Evolutionary conservation across 2,113 vertebrate species (phyloP).

Genomic region (Festucalex cinctus): DNA sequence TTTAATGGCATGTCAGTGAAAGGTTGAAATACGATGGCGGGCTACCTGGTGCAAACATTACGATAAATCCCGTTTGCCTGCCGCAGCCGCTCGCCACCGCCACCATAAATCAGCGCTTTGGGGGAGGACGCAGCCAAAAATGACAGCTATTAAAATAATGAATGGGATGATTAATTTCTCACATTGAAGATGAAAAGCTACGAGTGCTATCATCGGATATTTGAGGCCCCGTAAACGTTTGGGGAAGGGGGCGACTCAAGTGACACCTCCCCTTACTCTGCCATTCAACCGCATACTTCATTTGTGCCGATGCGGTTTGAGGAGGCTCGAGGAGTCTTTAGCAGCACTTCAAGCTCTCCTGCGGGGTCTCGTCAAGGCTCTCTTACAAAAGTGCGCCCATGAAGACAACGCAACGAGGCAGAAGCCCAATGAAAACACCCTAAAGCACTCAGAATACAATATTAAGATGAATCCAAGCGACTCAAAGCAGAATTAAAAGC

Average conservation of each 20-base stretch:
- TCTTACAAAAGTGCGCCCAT: neutral
- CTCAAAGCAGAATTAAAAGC: neutral
- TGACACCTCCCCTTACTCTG: too few relatives aligned
- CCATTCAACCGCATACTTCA: too few relatives aligned
- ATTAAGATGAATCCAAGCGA: too few relatives aligned
- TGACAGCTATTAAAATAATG: slow-evolving; percentile 79
- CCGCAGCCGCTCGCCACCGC: slow-evolving; percentile 47
- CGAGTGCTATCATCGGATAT: slow-evolving; percentile 69
- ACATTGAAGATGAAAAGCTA: slow-evolving; percentile 77
- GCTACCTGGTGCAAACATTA: slow-evolving; percentile 75
- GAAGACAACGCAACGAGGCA: neutral
- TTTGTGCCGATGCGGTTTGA: too few relatives aligned
- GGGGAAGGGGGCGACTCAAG: slow-evolving; percentile 44
- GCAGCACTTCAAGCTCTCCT: neutral
- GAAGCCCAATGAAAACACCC: neutral
- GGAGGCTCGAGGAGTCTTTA: too few relatives aligned
- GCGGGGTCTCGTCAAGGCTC: neutral
- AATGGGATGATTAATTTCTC: slow-evolving; percentile 77
- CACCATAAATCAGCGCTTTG: slow-evolving; percentile 71
- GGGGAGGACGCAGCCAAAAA: slow-evolving; percentile 67
- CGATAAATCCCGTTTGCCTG: slow-evolving; percentile 71
- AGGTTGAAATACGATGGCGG: slow-evolving; percentile 74
- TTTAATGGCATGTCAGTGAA: slow-evolving; percentile 76
- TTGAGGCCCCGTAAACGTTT: slow-evolving; percentile 62
- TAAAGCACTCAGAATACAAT: too few relatives aligned